phyloP scores from a whole-genome alignment of 2,113 vertebrate genomes.

The Motacilla tschutschensis region DNA sequence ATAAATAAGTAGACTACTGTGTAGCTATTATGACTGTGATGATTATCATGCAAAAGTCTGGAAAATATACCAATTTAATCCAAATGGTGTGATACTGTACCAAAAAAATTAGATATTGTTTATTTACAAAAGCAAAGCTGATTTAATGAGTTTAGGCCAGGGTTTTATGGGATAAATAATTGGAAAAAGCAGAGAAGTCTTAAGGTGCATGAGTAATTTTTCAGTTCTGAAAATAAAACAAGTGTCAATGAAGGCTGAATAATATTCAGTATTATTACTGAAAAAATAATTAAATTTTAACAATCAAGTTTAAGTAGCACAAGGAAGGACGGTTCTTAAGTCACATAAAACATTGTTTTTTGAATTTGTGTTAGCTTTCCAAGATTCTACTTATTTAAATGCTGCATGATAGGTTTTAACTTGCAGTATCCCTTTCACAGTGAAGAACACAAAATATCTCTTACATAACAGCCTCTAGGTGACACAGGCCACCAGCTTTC shows the following conservation, averaged over 20 bases:
- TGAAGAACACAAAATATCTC: slow-evolving; percentile 8
- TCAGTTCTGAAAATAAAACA: background rate
- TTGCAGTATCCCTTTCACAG: background rate
- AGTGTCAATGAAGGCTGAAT: background rate
- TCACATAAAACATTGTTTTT: background rate
- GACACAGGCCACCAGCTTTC: slow-evolving; percentile 61
- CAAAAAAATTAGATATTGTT: background rate
- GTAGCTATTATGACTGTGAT: background rate
- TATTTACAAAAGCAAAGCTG: background rate
- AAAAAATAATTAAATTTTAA: background rate
- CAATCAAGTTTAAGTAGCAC: background rate
- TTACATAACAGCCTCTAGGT: slow-evolving; percentile 75
- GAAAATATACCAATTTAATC: background rate
- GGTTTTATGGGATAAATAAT: background rate
- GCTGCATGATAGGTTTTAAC: background rate
- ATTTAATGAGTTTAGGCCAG: background rate
- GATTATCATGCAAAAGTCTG: background rate
- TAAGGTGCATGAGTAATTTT: background rate
- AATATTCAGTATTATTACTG: background rate
- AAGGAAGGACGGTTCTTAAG: background rate
- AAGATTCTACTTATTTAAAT: background rate
- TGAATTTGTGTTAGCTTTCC: background rate
- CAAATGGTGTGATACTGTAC: background rate
- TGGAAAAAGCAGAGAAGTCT: background rate
- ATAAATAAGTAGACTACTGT: background rate